These are phyloP conservation scores for Drosophila sp. DNA, from an alignment of 1,140 invertebrate genomes.

Conservation along the genomic window DNA sequence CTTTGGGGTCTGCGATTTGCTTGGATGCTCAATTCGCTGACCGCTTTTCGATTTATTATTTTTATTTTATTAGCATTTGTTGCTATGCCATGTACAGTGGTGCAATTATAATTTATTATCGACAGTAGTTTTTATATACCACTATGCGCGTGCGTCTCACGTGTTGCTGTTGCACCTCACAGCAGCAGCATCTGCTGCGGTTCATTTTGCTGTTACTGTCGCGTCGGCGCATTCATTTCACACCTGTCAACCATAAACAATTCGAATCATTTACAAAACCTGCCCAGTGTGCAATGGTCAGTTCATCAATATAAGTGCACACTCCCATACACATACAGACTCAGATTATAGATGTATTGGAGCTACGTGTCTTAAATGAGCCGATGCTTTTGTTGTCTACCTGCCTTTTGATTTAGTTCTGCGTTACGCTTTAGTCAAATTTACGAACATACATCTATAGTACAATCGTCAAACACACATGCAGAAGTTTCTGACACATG, in stretches of 20 bases:
- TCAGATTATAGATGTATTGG: constrained; percentile 15
- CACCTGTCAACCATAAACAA: constrained; percentile 76
- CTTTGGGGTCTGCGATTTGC: constrained; percentile 66
- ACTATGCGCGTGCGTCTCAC: constrained; percentile 64
- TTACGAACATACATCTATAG: constrained; percentile 58
- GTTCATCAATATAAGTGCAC: constrained; percentile 53
- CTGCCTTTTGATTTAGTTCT: constrained; percentile 70
- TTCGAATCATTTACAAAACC: constrained; percentile 54
- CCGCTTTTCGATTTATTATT: constrained; percentile 81
- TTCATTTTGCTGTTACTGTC: constrained; percentile 2
- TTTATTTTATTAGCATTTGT: constrained; percentile 75
- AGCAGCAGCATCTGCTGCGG: background rate
- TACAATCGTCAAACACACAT: constrained; percentile 38
- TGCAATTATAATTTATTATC: constrained; percentile 14
- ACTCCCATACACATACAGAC: constrained; percentile 6
- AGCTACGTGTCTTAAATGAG: constrained; percentile 49
- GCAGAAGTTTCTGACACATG: background rate
- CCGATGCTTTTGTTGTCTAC: constrained; percentile 24
- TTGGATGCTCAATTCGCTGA: constrained; percentile 71
- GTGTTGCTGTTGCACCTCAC: constrained; percentile 55
- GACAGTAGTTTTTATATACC: constrained; percentile 9
- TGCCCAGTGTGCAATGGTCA: constrained; percentile 63
- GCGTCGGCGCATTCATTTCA: constrained; percentile 67
- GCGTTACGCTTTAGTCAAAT: constrained; percentile 76
- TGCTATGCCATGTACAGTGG: constrained; percentile 56